Evolutionary conservation across 2,113 vertebrate species (phyloP), one percentile per base, ranked within the genome.

Genomic region (Pitta sordida): DNA sequence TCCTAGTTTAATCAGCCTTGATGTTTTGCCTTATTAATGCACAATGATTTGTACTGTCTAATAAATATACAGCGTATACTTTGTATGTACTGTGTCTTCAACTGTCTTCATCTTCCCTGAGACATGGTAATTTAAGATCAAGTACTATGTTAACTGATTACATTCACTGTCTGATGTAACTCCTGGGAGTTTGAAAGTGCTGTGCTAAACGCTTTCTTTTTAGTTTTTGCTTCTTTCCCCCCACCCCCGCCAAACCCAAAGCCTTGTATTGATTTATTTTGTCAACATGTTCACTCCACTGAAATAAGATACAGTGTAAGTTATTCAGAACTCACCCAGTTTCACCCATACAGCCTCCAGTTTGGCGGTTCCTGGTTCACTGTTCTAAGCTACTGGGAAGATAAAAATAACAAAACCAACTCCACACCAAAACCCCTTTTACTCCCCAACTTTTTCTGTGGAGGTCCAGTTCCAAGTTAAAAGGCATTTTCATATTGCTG

Each of bases 21-120:
- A 98, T 99, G 98, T 98, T 98, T 97, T 99, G 99, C 99, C 99
- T 99, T 99, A 99, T 97, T 96, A 97, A 97, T 97, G 98, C 99
- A 99, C 98, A 98, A 98, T 97, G 97, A 97, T 98, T 98, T 97
- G 98, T 98, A 98, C 97, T 98, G 98, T 98, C 98, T 68, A 97
- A 98, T 96, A 98, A 98, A 97, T 95, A 96, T 97, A 85, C 97
- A 83, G 96, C 96, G 93, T 96, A 69, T 93, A 90, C 97, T 97
- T 97, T 92, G 95, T 98, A 97, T 95, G 97, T 98, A 97, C 95
- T 95, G 97, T 98, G 97, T 92, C 48, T 97, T 96, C 97, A 83
- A 63, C 97, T 96, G 96, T 96, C 97, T 96, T 43, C 97, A 95
- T 94, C 94, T 73, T 94, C 97, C 97, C 86, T 63, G 76, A 94